Evolutionary conservation across 2,888 invertebrate species (phyloP).

Genomic region (Proisotoma minuta): DNA sequence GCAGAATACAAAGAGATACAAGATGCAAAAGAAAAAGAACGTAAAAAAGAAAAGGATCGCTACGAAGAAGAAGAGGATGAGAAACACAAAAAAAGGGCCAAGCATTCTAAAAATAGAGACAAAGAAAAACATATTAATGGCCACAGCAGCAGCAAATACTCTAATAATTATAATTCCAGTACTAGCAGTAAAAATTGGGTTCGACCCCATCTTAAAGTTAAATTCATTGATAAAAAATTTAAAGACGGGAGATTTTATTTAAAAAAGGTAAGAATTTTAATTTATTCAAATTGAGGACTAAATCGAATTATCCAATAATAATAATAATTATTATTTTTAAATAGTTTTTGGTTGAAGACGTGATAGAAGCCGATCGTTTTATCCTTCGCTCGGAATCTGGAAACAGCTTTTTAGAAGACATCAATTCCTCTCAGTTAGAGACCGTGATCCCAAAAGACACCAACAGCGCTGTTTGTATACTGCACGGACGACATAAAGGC

Average conservation of each 20-base stretch:
- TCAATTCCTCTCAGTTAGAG: background rate
- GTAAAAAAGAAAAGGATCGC: background rate
- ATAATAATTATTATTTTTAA: no score
- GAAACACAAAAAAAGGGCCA: no score
- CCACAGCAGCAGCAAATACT: background rate
- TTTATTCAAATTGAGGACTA: no score
- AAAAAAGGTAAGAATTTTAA: conserved; percentile 1
- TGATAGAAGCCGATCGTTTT: background rate
- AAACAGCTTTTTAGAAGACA: background rate
- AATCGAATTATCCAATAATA: no score
- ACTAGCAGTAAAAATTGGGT: conserved; percentile 1
- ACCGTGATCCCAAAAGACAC: conserved; percentile 7
- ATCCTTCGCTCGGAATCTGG: background rate
- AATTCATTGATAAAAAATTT: conserved; percentile 8
- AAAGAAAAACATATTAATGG: background rate
- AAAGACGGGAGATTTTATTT: conserved; percentile 4
- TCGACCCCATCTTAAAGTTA: background rate
- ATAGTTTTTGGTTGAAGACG: conserved; percentile 13
- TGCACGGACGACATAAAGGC: background rate
- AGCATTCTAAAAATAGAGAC: background rate
- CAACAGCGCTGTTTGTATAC: background rate
- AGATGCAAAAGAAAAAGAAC: background rate
- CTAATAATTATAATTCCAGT: background rate
- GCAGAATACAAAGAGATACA: conserved; percentile 8
- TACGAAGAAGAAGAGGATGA: background rate